phyloP scores from a whole-genome alignment of 2,797 vertebrate species.

The Sebastes diaconus region DNA sequence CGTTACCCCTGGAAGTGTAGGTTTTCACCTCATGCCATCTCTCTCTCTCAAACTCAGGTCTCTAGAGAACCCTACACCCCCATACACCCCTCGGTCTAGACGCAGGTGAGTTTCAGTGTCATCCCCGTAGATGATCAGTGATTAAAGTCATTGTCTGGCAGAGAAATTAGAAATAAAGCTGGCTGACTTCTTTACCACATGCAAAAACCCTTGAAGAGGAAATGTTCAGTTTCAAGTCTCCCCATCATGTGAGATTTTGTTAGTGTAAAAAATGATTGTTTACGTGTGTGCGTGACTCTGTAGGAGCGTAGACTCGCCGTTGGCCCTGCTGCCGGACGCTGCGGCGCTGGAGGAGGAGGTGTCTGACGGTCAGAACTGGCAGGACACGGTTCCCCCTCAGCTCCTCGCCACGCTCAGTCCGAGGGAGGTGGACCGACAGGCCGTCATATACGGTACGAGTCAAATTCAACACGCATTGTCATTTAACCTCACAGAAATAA shows the following conservation, averaged over 20 bases:
- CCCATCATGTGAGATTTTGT: background rate
- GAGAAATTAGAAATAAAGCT: background rate
- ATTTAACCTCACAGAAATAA: background rate
- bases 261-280: background rate
- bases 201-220: background rate
- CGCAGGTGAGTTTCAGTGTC: constrained; percentile 84
- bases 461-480: background rate
- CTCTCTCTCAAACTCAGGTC: constrained; percentile 83
- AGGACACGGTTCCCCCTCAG: constrained; percentile 86
- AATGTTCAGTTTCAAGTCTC: background rate
- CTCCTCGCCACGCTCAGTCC: constrained; percentile 82
- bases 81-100: constrained; percentile 91
- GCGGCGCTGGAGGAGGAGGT: constrained; percentile 88
- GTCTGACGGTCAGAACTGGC: constrained; percentile 89
- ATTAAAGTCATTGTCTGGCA: background rate
- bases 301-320: constrained; percentile 89
- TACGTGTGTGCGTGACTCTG: background rate
- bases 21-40: constrained; percentile 41
- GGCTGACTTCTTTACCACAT: background rate
- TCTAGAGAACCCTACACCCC: constrained; percentile 93
- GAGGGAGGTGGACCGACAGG: constrained; percentile 90
- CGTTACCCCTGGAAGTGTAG: background rate
- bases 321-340: constrained; percentile 81
- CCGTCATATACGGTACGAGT: constrained; percentile 91
- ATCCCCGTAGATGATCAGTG: background rate